phyloP scores from a whole-genome alignment of 2,113 vertebrate genomes.

The Orycteropus afer region DNA sequence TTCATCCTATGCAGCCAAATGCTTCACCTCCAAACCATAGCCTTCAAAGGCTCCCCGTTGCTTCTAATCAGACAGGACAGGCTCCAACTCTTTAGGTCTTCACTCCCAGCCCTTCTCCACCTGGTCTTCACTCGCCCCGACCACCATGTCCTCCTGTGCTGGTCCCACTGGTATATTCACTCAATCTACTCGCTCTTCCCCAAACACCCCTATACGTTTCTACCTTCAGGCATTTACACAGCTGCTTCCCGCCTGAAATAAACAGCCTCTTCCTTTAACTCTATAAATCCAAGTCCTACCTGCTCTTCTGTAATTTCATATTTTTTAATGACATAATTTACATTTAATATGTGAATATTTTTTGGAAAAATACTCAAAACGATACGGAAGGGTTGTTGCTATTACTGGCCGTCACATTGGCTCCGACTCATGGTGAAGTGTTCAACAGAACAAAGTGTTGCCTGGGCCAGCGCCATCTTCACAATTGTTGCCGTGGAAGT shows the following conservation, averaged over 20 bases:
- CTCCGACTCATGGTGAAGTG: no score
- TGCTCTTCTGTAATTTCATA: background rate
- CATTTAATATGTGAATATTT: background rate
- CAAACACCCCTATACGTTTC: background rate
- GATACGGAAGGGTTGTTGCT: background rate
- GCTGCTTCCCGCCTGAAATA: background rate
- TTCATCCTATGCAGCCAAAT: background rate
- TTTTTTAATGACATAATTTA: constrained; percentile 14
- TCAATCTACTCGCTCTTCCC: background rate
- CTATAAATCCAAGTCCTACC: background rate
- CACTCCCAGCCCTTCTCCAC: background rate
- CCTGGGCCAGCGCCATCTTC: no score
- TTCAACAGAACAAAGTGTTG: no score
- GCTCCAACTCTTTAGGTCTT: background rate
- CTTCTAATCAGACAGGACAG: background rate
- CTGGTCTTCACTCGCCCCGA: rapidly evolving
- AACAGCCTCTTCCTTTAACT: background rate
- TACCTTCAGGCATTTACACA: background rate
- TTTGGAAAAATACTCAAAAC: background rate
- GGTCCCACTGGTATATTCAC: background rate
- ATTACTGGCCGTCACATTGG: no score
- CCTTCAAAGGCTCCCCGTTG: background rate
- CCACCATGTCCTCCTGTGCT: background rate
- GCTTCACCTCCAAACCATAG: background rate
- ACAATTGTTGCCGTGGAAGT: no score